Base-by-base conservation (phyloP, 2,113 vertebrate genomes). In the Spea multiplicata region DNA sequence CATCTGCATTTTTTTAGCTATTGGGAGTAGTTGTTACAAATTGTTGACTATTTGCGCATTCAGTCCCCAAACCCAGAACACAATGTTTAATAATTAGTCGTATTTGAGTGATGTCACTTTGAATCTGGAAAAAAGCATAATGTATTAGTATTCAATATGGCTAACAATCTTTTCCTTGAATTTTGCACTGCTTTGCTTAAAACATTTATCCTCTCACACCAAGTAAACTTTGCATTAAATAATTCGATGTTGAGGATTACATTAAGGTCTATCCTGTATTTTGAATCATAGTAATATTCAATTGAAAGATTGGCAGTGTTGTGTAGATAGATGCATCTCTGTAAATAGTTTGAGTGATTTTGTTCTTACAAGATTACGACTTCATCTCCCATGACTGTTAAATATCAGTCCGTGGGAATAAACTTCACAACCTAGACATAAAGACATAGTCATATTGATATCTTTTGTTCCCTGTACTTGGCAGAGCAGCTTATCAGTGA, bases 401-500 rank as follows among this genome's bases (percentile, higher is more conserved):
- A 79, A 79, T 73, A 78, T 71, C 47, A 78, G 64, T 70, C 9
- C 16, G 67, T 44, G 69, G 68, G 75, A 70, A 70, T 71, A 70
- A 77, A 62, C 75, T 70, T 76, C 75, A 59, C 44, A 73, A 14
- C 16, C 71, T 61, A 68, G 64, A 73, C 64, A 80, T 67, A 46
- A 74, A 74, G 78, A 74, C 71, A 74, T 74, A 44, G 71, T 74
- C 65, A 61, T 74, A 80, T 74, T 74, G 71, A 80, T 74, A 74
- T 80, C 71, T 73, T 73, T 80, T 80, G 78, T 80, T 74, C 71
- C 6, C 71, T 61, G n/a, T 71, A 49, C 65, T 80, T 80, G 78
- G 61, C 71, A 80, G 71, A 68, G 17, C 65, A 61, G 78, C 71
- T 80, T 80, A 80, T 80, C 78, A 74, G 52, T 44, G 71, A 80